Evolutionary conservation across 2,797 vertebrate species (phyloP).

Genomic region (Molossus molossus): DNA sequence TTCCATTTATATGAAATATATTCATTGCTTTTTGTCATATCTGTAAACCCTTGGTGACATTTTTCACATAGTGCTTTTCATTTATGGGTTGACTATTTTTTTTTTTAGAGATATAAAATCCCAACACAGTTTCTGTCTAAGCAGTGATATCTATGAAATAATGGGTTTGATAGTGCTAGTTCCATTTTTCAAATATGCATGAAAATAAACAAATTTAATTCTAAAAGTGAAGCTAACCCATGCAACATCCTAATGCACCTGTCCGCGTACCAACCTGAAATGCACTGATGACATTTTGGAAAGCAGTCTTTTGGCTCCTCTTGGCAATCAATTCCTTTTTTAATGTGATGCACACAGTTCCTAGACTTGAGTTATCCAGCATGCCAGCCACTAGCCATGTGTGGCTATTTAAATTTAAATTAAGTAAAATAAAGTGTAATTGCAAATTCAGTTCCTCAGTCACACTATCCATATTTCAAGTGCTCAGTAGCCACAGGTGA

Average conservation of each 20-base stretch:
- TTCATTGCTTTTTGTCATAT: background rate
- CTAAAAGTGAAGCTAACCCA: background rate
- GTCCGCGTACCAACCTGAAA: background rate
- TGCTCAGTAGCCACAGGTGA: background rate
- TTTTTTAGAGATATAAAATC: background rate
- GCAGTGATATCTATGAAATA: background rate
- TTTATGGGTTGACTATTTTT: background rate
- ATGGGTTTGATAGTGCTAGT: background rate
- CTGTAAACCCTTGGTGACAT: background rate
- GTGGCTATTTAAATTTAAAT: background rate
- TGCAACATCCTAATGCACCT: background rate
- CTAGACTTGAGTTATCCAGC: background rate
- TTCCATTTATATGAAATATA: background rate
- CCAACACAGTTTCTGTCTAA: background rate
- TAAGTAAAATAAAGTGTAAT: background rate
- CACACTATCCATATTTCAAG: background rate
- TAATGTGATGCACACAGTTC: background rate
- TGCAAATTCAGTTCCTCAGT: background rate
- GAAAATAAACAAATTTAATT: constrained; percentile 36
- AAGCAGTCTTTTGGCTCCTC: background rate
- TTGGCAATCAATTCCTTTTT: background rate
- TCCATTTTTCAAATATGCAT: background rate
- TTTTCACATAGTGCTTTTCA: constrained; percentile 36
- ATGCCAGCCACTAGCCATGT: background rate
- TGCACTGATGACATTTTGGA: background rate